phyloP scores from a whole-genome alignment of 2,113 vertebrate species.

The Catharus minimus region DNA sequence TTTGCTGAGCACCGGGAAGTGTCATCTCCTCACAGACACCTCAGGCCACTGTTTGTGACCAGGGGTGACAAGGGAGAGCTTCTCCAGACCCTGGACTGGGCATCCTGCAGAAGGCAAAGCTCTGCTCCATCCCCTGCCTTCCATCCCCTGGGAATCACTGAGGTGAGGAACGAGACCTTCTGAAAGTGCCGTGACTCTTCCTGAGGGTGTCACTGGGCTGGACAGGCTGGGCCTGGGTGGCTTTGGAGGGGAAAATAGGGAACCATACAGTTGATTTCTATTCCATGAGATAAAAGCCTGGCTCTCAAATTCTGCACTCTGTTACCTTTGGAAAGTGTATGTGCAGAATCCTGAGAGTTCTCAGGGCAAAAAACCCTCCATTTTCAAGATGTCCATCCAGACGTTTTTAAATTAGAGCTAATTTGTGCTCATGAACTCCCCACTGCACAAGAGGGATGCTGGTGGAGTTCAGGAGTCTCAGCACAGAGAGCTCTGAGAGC shows the following conservation, averaged over 20 bases:
- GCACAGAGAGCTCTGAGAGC: background rate
- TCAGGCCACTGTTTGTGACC: background rate
- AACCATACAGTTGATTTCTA: accelerated
- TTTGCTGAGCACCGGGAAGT: background rate
- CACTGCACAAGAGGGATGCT: accelerated
- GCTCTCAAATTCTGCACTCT: background rate
- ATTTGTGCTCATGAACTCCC: background rate
- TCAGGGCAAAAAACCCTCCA: background rate
- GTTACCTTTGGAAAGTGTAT: accelerated
- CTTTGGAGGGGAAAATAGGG: background rate
- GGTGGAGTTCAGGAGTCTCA: background rate
- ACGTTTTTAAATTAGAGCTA: background rate
- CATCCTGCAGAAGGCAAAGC: background rate
- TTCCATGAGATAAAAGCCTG: background rate
- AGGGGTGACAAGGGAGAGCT: background rate
- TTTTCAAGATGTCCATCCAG: background rate
- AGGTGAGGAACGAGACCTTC: background rate
- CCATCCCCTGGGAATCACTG: background rate
- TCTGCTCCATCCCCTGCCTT: background rate
- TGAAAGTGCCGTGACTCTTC: too few species aligned
- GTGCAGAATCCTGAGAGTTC: background rate
- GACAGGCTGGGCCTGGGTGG: background rate
- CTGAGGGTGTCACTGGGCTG: background rate
- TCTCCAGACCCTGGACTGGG: background rate
- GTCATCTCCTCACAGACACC: background rate